phyloP scores from a whole-genome alignment of 2,113 vertebrate species.

The Callaeas wilsoni region DNA sequence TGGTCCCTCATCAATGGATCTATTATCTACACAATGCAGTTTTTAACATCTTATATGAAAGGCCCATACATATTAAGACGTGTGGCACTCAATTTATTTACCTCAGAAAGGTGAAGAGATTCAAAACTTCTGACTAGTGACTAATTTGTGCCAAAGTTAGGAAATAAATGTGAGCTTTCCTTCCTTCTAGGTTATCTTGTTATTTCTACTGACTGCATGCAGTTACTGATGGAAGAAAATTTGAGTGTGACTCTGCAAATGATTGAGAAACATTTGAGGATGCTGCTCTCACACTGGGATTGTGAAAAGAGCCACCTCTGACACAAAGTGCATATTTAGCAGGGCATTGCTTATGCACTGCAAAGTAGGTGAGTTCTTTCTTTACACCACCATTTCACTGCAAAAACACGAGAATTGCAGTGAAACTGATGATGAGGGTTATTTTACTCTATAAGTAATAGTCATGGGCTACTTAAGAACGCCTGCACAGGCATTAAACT shows the following conservation, averaged over 20 bases:
- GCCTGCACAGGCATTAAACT: not conserved
- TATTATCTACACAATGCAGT: slow-evolving; percentile 24
- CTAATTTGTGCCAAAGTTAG: slow-evolving; percentile 19
- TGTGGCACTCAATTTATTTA: slow-evolving; percentile 44
- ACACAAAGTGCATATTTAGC: not conserved
- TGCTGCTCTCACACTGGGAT: not conserved
- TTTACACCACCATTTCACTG: not conserved
- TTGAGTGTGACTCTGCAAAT: not conserved
- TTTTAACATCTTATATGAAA: slow-evolving; percentile 46
- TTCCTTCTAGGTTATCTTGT: slow-evolving; percentile 21
- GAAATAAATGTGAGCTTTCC: slow-evolving; percentile 21
- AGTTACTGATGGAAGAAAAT: not conserved
- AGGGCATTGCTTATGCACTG: not conserved
- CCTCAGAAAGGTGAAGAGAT: slow-evolving; percentile 39
- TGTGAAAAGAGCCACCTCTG: not conserved
- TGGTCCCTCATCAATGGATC: slow-evolving; percentile 14
- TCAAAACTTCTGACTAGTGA: slow-evolving; percentile 27
- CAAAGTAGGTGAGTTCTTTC: not conserved
- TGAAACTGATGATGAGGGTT: not conserved
- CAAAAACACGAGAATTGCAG: not conserved
- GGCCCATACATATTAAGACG: not conserved
- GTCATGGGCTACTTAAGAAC: not conserved
- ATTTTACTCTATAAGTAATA: not conserved
- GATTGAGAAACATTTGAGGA: not conserved
- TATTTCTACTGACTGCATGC: not conserved